Conservation (phyloP, 2,888 invertebrate genomes). For the Amblyjoppa proteus region DNA sequence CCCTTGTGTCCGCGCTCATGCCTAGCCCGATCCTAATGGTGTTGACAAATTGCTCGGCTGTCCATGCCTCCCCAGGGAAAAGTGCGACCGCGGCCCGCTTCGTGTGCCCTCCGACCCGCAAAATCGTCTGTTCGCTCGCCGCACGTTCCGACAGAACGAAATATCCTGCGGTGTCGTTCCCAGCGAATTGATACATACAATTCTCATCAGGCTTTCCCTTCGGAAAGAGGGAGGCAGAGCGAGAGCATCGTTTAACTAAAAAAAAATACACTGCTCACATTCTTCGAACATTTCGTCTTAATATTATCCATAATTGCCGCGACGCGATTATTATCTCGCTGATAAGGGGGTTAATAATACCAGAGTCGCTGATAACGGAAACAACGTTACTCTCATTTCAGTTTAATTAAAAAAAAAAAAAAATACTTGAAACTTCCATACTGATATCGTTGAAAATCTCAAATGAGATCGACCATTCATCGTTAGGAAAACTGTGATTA, state of each 20-base stretch:
- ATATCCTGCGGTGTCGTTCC: constrained; percentile 49
- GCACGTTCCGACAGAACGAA: constrained; percentile 44
- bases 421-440: neutral
- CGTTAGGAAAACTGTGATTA: no score
- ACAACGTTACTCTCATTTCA: neutral
- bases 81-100: constrained; percentile 64
- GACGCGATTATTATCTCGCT: constrained; percentile 4
- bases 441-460: neutral
- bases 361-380: neutral
- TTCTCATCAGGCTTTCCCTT: constrained; percentile 33
- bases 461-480: neutral
- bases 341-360: constrained; percentile 21
- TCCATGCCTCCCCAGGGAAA: constrained; percentile 80
- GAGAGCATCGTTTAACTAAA: constrained; percentile 7
- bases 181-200: constrained; percentile 16
- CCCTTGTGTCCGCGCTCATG: constrained; percentile 77
- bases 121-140: constrained; percentile 58
- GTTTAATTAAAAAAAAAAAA: neutral
- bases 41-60: constrained; percentile 85
- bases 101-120: constrained; percentile 60
- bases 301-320: constrained; percentile 12
- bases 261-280: neutral
- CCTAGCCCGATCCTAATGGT: constrained; percentile 79
- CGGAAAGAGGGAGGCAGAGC: neutral
- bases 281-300: neutral